A percentile compares a stretch with the other conserved stretches of the same genome.
phyloP scores from a whole-genome alignment of 2,888 invertebrate genomes.

The Stratiomys singularior region DNA sequence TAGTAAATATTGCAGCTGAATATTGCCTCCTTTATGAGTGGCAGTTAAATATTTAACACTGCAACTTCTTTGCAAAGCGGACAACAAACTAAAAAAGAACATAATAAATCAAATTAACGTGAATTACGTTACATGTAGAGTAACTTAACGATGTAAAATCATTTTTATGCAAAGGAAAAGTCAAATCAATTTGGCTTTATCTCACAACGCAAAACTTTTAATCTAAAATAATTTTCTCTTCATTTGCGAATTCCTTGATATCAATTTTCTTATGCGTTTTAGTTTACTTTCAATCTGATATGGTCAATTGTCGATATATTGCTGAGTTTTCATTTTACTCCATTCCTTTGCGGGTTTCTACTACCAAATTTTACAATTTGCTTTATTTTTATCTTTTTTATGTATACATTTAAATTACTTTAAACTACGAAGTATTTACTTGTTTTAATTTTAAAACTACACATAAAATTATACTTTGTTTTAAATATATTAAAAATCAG shows the following conservation, averaged over 20 bases:
- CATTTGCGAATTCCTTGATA: neutral
- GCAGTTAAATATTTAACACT: neutral
- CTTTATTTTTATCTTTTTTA: neutral
- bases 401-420: constrained; percentile 33
- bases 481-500: constrained; percentile 18
- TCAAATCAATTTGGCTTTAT: neutral
- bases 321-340: constrained; percentile 26
- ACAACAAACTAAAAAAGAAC: no score
- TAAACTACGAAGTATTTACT: constrained; percentile 34
- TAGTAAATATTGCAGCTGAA: no score
- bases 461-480: constrained; percentile 13
- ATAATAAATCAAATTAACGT: no score
- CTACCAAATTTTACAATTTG: constrained; percentile 25
- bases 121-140: no score
- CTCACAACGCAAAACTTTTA: neutral
- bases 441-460: constrained; percentile 29
- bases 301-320: constrained; percentile 43
- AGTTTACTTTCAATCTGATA: constrained; percentile 31
- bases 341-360: neutral
- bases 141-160: neutral
- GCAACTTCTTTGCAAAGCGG: neutral
- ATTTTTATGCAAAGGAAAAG: neutral
- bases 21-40: neutral
- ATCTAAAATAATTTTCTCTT: neutral
- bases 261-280: constrained; percentile 16